Conservation (phyloP, 2,797 vertebrate species). For the Dendrocincla tyrannina region DNA sequence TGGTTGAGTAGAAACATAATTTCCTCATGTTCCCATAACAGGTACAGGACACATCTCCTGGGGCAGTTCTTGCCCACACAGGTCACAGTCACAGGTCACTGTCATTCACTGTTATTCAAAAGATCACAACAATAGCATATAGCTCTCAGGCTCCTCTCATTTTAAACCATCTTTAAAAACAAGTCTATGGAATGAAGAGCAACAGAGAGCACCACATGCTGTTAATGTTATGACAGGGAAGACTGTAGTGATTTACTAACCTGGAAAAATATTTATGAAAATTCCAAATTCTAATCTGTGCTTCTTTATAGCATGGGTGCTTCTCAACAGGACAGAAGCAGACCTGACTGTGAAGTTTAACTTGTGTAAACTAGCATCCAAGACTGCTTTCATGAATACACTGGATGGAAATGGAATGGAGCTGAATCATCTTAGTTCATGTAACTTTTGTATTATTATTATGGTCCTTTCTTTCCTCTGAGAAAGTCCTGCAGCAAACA, state of each 20-base stretch:
- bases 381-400: background rate
- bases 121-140: background rate
- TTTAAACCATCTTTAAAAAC: background rate
- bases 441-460: background rate
- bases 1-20: background rate
- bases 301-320: background rate
- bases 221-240: background rate
- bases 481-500: background rate
- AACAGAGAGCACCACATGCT: background rate
- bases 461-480: background rate
- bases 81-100: background rate
- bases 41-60: background rate
- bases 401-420: background rate
- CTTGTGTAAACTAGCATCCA: background rate
- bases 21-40: background rate
- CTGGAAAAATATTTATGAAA: background rate
- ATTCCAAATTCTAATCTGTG: background rate
- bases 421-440: background rate
- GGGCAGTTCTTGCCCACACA: background rate
- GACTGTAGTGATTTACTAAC: background rate
- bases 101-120: background rate
- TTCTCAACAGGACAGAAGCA: background rate
- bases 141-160: background rate
- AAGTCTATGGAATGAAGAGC: background rate
- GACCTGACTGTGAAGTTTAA: background rate